Conservation (phyloP, 2,888 invertebrate species). For the Encarsia formosa region DNA sequence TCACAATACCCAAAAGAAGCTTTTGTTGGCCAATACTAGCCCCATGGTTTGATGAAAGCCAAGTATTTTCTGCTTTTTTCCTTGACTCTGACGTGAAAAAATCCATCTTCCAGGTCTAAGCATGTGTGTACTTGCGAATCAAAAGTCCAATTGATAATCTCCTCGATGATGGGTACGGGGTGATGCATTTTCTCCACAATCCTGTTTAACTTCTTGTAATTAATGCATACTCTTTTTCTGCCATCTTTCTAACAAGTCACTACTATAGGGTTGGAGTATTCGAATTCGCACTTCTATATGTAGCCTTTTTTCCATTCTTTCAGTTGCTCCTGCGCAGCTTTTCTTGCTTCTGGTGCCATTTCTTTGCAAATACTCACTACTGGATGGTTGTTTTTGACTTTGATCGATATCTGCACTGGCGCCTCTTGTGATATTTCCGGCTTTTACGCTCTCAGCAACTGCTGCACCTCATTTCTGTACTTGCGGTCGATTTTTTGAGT, state of each 20-base stretch:
- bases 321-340: not conserved
- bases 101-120: not conserved
- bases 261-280: not conserved
- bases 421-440: not conserved
- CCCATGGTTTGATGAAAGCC: not conserved
- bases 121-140: not conserved
- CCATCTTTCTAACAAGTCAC: too few relatives aligned
- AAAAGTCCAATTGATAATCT: not conserved
- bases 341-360: not conserved
- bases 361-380: not conserved
- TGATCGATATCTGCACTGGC: not conserved
- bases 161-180: not conserved
- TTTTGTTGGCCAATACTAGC: not conserved
- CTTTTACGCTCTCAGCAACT: not conserved
- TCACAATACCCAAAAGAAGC: not conserved
- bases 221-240: not conserved
- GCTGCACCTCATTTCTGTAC: too few relatives aligned
- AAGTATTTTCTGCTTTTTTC: not conserved
- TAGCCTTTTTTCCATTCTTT: not conserved
- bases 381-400: not conserved
- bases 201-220: not conserved
- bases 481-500: too few relatives aligned
- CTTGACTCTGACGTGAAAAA: not conserved
- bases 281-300: not conserved
- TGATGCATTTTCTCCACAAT: not conserved